These are phyloP conservation scores for Lagopus leucura DNA, from an alignment of 2,113 vertebrate genomes.

Conservation along the genomic window DNA sequence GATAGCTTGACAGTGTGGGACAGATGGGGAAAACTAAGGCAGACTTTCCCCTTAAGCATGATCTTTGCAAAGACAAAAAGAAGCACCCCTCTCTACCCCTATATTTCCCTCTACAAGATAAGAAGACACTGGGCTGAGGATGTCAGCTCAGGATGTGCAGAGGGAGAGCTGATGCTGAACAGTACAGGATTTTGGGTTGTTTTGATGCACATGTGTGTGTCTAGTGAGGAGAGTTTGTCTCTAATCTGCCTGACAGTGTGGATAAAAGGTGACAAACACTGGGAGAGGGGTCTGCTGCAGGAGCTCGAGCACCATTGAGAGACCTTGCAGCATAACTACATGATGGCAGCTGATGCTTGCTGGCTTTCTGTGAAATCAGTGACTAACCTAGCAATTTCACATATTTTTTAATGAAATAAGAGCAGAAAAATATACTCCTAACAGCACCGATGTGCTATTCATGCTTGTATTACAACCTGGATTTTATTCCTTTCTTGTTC, in stretches of 20 bases:
- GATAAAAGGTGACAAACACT: not conserved
- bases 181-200: not conserved
- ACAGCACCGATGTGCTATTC: not conserved
- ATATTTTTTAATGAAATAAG: not conserved
- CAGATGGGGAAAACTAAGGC: not conserved
- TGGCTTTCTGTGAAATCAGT: not conserved
- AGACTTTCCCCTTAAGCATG: not conserved
- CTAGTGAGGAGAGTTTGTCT: not conserved
- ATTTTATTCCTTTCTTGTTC: constrained; percentile 33
- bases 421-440: not conserved
- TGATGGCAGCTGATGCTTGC: not conserved
- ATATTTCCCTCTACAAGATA: not conserved
- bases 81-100: not conserved
- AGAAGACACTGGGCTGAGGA: not conserved
- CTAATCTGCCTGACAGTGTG: not conserved
- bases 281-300: not conserved
- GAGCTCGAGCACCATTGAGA: not conserved
- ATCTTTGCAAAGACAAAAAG: not conserved
- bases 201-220: not conserved
- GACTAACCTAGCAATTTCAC: not conserved
- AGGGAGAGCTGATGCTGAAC: not conserved
- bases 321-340: not conserved
- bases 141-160: not conserved
- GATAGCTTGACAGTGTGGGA: fast-evolving
- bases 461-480: constrained; percentile 22